A percentile compares a stretch with the other conserved stretches of the same genome.
Conservation (phyloP, 2,797 vertebrate species). For the Silurus lanzhouensis region DNA sequence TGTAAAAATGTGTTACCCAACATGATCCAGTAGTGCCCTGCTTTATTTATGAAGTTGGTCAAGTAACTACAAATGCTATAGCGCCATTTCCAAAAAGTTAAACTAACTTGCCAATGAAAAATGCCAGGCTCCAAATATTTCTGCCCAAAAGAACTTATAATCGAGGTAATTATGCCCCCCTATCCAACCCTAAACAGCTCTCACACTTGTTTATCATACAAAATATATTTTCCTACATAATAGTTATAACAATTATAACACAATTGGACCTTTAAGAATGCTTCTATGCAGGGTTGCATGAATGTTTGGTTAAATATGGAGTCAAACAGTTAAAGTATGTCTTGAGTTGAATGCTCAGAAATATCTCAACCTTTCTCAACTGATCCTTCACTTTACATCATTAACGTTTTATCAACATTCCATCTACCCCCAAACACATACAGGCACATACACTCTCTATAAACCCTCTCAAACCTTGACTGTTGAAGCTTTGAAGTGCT, state of each 20-base stretch:
- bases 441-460: constrained; percentile 39
- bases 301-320: neutral
- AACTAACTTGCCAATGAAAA: too few relatives aligned
- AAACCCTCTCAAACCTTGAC: neutral
- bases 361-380: constrained; percentile 47
- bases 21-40: too few relatives aligned
- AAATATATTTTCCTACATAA: neutral
- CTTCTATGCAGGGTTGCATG: neutral
- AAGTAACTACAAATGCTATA: too few relatives aligned
- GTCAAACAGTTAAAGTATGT: constrained; percentile 22
- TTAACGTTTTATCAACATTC: constrained; percentile 62
- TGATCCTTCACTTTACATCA: constrained; percentile 47
- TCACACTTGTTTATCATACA: neutral
- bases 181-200: neutral
- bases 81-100: neutral
- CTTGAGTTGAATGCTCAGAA: constrained; percentile 42
- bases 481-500: constrained; percentile 11
- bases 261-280: neutral
- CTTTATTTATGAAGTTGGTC: too few relatives aligned
- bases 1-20: too few relatives aligned
- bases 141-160: neutral
- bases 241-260: neutral
- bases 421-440: neutral
- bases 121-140: neutral
- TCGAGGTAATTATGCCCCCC: neutral